These are phyloP conservation scores for Anarsia innoxiella DNA, from an alignment of 2,888 invertebrate genomes.

Conservation along the genomic window DNA sequence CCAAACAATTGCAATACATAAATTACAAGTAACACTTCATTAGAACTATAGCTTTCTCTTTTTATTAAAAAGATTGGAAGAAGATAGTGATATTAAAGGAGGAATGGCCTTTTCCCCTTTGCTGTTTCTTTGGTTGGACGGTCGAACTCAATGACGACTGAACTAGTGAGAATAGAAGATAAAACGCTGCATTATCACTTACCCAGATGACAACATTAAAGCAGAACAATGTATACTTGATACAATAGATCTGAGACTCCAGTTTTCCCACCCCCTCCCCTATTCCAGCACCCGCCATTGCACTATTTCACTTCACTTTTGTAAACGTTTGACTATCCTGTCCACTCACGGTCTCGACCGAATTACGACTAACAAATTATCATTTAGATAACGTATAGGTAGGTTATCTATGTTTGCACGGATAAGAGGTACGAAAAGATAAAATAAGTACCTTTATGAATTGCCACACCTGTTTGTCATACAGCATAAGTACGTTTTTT, in stretches of 20 bases:
- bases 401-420: slow-evolving; percentile 66
- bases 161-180: neutral
- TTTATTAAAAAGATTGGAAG: neutral
- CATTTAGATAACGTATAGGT: slow-evolving; percentile 52
- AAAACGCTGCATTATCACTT: too few relatives aligned
- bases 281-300: slow-evolving; percentile 75
- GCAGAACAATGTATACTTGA: slow-evolving; percentile 88
- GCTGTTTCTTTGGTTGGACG: too few relatives aligned
- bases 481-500: too few relatives aligned
- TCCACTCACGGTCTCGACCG: slow-evolving; percentile 40
- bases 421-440: slow-evolving; percentile 62
- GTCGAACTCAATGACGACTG: neutral
- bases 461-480: slow-evolving; percentile 65
- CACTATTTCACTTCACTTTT: slow-evolving; percentile 28
- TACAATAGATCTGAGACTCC: slow-evolving; percentile 84
- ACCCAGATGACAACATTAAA: slow-evolving; percentile 88
- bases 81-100: neutral
- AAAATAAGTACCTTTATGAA: slow-evolving; percentile 31
- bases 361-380: slow-evolving; percentile 52
- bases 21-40: too few relatives aligned
- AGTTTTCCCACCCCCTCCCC: slow-evolving; percentile 74
- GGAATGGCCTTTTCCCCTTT: too few relatives aligned
- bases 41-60: too few relatives aligned
- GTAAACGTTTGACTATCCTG: slow-evolving; percentile 26
- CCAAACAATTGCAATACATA: too few relatives aligned